Conservation (phyloP, 2,113 vertebrate species). For the Alaudala cheleensis region DNA sequence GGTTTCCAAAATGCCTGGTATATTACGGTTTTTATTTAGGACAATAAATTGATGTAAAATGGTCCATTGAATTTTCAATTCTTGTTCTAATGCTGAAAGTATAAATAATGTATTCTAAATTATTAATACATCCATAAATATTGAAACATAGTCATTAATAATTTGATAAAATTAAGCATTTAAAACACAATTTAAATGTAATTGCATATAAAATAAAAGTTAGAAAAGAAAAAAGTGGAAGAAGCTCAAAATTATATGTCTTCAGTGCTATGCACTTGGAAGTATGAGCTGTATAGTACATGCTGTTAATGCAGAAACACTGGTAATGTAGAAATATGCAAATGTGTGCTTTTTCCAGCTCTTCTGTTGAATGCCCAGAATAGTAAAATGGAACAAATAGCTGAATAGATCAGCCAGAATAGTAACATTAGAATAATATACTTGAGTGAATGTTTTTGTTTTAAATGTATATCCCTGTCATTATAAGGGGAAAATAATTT, state of each 20-base stretch:
- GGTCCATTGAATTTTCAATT: background rate
- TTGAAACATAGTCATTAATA: background rate
- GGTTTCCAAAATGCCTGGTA: background rate
- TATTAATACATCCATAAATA: background rate
- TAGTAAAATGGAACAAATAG: conserved; percentile 16
- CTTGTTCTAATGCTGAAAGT: background rate
- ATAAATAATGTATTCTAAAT: background rate
- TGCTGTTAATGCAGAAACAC: background rate
- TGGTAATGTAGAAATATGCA: conserved; percentile 29
- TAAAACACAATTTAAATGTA: background rate
- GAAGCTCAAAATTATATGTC: background rate
- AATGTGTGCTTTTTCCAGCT: conserved; percentile 14
- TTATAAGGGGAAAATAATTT: background rate
- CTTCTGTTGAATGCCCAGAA: background rate
- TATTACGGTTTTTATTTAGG: background rate
- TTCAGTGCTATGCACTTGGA: background rate
- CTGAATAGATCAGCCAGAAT: background rate
- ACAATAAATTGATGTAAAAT: background rate
- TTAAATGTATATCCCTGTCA: background rate
- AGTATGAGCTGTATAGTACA: background rate
- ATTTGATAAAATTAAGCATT: conserved; percentile 16
- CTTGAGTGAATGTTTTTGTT: background rate
- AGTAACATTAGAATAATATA: background rate
- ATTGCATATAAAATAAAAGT: background rate
- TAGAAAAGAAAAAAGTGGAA: background rate